Evolutionary conservation across 2,888 invertebrate genomes (phyloP), one percentile per base, ranked within the genome.

Genomic region (Ormia ochracea): DNA sequence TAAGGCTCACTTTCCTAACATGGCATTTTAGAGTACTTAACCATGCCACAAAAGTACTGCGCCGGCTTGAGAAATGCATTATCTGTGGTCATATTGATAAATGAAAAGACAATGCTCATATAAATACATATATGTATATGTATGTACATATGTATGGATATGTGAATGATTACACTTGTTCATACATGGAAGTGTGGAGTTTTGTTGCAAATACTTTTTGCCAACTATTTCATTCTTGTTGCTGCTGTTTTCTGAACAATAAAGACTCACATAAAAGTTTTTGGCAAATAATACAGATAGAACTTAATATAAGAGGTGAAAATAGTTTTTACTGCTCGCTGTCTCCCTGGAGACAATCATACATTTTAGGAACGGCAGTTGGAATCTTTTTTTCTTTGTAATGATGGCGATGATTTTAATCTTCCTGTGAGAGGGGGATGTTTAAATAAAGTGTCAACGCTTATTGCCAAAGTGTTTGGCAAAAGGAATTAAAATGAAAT

Each of bases 401-500:
- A 3, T 10, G 5, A n/a, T n/a, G n/a, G n/a, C 38, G 28, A 19
- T 56, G 31, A 9, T 33, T 33, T 36, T 36, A 17, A 45, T 17
- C 14, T 43, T 21, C 19, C 48, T 28, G 26, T 36, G 38, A 43
- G 68, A 28, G 36, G 45, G 31, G 54, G 41, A 50, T 45, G 65
- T 50, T 72, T 48, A 68, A 63, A 68, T 50, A 81, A 81, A 75
- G 72, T 81, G 78, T 78, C 75, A 75, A 68, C 66, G 61, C 38
- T 66, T 78, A 75, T 72, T 81, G 70, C 56, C 75, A 78, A 78
- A 81, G 56, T 75, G 50, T 73, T 76, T 80, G 72, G 48, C 75
- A 80, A 56, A 31, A 43, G 65, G 68, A 78, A 70, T 63, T 65
- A 76, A 79, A 79, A 78, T 73, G 72, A 78, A 81, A 81, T 69